phyloP scores from a whole-genome alignment of 2,888 invertebrate genomes.

The Dicyrtoma fusca region DNA sequence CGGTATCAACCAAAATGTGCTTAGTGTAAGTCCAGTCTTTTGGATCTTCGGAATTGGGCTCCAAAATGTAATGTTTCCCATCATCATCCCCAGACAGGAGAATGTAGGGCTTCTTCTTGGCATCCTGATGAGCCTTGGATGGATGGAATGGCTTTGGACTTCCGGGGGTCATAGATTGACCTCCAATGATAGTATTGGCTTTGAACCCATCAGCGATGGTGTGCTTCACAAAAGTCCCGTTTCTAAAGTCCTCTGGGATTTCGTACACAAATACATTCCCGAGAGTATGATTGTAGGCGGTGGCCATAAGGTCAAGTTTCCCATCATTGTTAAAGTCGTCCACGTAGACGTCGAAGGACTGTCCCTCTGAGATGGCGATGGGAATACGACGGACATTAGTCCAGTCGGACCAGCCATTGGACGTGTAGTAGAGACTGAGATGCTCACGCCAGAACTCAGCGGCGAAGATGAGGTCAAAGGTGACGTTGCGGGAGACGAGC shows the following conservation, averaged over 20 bases:
- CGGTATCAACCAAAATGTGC: constrained; percentile 56
- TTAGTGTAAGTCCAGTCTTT: constrained; percentile 57
- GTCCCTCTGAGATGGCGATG: constrained; percentile 55
- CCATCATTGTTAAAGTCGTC: constrained; percentile 57
- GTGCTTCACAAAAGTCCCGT: constrained; percentile 44
- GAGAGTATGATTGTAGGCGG: constrained; percentile 51
- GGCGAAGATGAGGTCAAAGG: constrained; percentile 54
- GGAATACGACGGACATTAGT: constrained; percentile 47
- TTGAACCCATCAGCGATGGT: constrained; percentile 56
- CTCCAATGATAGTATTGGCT: constrained; percentile 54
- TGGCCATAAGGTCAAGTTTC: constrained; percentile 55
- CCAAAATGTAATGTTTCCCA: constrained; percentile 57
- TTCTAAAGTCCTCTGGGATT: constrained; percentile 56
- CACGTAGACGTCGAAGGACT: constrained; percentile 57
- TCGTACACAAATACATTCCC: constrained; percentile 56
- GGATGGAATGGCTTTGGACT: constrained; percentile 57
- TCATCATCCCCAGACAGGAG: constrained; percentile 58
- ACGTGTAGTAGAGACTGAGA: constrained; percentile 55
- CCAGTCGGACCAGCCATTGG: constrained; percentile 51
- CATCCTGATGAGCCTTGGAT: constrained; percentile 51
- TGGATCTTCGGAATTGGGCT: constrained; percentile 54
- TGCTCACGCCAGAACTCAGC: constrained; percentile 57
- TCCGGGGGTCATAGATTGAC: constrained; percentile 58
- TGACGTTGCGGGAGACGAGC: constrained; percentile 47
- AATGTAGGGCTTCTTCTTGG: constrained; percentile 57